These are phyloP conservation scores for Polypedilum pembai DNA, from an alignment of 1,140 invertebrate species.

Conservation along the genomic window DNA sequence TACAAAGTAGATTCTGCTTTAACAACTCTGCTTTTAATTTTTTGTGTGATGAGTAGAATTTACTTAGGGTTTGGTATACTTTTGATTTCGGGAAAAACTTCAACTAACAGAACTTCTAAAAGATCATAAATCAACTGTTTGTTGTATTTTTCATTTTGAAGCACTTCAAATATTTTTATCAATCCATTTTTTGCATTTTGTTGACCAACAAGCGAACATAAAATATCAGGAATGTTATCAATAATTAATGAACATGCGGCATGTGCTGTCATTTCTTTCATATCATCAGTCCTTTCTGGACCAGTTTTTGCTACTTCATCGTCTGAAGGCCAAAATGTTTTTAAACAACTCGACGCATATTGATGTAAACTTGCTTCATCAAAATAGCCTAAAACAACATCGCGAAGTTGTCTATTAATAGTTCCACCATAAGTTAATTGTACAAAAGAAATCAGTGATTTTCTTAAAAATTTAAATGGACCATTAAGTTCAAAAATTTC, in stretches of 20 bases:
- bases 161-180: constrained; percentile 76
- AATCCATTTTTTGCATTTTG: constrained; percentile 75
- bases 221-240: constrained; percentile 66
- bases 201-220: constrained; percentile 75
- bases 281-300: constrained; percentile 55
- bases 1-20: no score
- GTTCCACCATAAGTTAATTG: constrained; percentile 86
- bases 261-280: constrained; percentile 53
- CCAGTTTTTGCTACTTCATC: constrained; percentile 49
- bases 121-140: constrained; percentile 85
- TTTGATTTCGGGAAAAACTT: constrained; percentile 67
- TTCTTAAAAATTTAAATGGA: constrained; percentile 76
- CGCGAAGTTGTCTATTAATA: constrained; percentile 63
- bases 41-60: neutral
- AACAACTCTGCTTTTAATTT: no score
- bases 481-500: constrained; percentile 86
- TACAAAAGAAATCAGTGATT: constrained; percentile 82
- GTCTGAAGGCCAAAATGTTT: constrained; percentile 83
- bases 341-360: constrained; percentile 72
- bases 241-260: constrained; percentile 48
- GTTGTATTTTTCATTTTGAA: constrained; percentile 79
- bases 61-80: neutral
- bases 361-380: constrained; percentile 85
- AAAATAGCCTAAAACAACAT: constrained; percentile 43
- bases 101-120: constrained; percentile 61